Conservation (phyloP, 2,797 vertebrate species). For the Monodelphis domestica region DNA sequence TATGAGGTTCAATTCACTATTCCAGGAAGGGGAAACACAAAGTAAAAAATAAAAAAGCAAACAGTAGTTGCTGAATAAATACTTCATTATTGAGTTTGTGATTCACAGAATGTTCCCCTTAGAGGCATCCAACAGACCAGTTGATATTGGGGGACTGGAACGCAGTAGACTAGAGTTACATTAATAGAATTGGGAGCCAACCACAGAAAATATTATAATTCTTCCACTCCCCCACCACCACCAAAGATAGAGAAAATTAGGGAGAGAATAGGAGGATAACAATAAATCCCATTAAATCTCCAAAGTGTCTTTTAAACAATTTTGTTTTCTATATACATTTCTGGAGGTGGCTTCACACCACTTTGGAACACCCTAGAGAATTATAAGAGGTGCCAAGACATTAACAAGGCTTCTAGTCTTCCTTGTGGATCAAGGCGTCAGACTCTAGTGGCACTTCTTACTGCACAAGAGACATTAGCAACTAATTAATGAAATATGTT, state of each 20-base stretch:
- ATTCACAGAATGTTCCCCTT: neutral
- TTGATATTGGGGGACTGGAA: neutral
- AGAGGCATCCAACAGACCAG: neutral
- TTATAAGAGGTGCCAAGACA: neutral
- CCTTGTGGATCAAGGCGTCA: neutral
- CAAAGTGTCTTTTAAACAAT: neutral
- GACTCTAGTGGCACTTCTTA: neutral
- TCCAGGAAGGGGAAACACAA: neutral
- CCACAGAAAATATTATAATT: neutral
- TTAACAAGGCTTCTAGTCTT: neutral
- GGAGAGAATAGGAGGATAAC: neutral
- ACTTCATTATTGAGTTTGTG: neutral
- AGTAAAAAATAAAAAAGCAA: neutral
- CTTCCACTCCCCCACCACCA: neutral
- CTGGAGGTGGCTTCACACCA: neutral
- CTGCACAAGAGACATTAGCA: constrained; percentile 54
- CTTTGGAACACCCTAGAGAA: neutral
- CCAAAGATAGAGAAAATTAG: neutral
- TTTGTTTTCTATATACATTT: neutral
- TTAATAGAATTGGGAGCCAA: neutral
- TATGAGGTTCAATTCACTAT: too few relatives aligned
- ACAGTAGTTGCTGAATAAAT: neutral
- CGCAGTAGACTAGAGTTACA: neutral
- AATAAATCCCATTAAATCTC: neutral
- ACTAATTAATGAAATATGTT: constrained; percentile 30